Percentiles rank a stretch among this genome's conserved stretches.
Conservation (phyloP, 2,888 invertebrate genomes). For the Platypus cylindrus region DNA sequence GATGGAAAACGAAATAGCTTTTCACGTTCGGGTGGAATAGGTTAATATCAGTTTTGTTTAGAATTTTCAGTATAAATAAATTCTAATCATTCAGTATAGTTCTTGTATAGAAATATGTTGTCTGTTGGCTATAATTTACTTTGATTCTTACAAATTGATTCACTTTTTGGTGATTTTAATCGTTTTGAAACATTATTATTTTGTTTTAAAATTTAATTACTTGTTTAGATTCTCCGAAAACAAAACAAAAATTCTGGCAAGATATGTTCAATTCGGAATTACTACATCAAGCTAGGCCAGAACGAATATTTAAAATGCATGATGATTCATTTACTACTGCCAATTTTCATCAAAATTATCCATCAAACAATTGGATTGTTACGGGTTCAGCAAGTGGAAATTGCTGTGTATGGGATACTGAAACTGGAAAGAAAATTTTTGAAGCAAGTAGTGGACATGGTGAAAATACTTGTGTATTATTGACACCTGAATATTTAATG, state of each 20-base stretch:
- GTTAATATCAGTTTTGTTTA: no score
- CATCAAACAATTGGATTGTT: conserved; percentile 16
- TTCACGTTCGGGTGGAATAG: no score
- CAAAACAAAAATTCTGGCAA: conserved; percentile 28
- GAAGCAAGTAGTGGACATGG: conserved; percentile 12
- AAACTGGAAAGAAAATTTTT: conserved; percentile 8
- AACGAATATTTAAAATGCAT: conserved; percentile 13
- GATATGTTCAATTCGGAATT: conserved; percentile 26
- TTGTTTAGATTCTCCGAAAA: conserved; percentile 25
- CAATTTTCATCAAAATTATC: conserved; percentile 20
- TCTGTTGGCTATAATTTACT: no score
- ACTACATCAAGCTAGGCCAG: conserved; percentile 16
- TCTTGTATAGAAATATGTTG: no score
- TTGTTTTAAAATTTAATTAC: not conserved
- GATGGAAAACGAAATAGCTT: conserved; percentile 16
- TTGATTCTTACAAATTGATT: no score
- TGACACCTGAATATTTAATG: conserved; percentile 2
- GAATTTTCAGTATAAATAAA: no score
- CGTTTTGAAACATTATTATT: no score
- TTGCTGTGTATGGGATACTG: conserved; percentile 19
- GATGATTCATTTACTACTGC: conserved; percentile 22
- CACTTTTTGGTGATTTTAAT: no score
- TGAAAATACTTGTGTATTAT: conserved; percentile 12
- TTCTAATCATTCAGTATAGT: no score
- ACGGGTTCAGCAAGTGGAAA: conserved; percentile 19